Percentiles rank a stretch among this genome's conserved stretches.
These are phyloP conservation scores for Abrostola tripartita DNA, from an alignment of 2,888 invertebrate species.

Conservation along the genomic window DNA sequence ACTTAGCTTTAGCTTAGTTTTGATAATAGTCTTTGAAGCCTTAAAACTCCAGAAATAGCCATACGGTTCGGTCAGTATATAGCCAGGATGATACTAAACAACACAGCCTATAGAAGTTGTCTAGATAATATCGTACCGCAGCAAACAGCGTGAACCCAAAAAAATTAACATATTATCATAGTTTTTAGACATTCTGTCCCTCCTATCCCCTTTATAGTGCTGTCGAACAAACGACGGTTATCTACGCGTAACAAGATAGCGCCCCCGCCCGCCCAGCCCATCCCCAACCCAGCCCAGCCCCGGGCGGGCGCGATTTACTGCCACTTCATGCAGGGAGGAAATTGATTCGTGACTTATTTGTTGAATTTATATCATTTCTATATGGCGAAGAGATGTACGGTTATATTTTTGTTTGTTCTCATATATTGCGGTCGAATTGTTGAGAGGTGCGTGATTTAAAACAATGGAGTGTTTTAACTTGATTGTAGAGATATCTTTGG, in stretches of 20 bases:
- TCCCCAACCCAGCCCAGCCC: not conserved
- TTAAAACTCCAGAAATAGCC: too few relatives aligned
- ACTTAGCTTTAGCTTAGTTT: too few relatives aligned
- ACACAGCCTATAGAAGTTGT: too few relatives aligned
- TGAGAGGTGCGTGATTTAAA: not conserved
- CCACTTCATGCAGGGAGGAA: constrained; percentile 61
- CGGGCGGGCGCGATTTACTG: constrained; percentile 55
- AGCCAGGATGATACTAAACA: too few relatives aligned
- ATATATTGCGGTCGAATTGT: not conserved
- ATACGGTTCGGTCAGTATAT: too few relatives aligned
- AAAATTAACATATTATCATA: constrained; percentile 71
- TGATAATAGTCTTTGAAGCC: too few relatives aligned
- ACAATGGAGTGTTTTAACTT: too few relatives aligned
- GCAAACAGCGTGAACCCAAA: constrained; percentile 51
- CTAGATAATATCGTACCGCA: constrained; percentile 30
- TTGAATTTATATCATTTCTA: constrained; percentile 51
- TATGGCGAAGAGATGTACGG: constrained; percentile 19
- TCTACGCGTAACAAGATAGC: constrained; percentile 60
- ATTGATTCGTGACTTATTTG: constrained; percentile 70
- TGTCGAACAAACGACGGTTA: constrained; percentile 68
- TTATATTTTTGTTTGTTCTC: constrained; percentile 25
- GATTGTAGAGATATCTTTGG: too few relatives aligned
- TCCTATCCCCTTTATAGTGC: constrained; percentile 63
- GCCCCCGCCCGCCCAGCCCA: constrained; percentile 11
- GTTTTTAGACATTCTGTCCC: constrained; percentile 69